These are phyloP conservation scores for Rafetus swinhoei DNA, from an alignment of 2,113 vertebrate species.

Conservation along the genomic window DNA sequence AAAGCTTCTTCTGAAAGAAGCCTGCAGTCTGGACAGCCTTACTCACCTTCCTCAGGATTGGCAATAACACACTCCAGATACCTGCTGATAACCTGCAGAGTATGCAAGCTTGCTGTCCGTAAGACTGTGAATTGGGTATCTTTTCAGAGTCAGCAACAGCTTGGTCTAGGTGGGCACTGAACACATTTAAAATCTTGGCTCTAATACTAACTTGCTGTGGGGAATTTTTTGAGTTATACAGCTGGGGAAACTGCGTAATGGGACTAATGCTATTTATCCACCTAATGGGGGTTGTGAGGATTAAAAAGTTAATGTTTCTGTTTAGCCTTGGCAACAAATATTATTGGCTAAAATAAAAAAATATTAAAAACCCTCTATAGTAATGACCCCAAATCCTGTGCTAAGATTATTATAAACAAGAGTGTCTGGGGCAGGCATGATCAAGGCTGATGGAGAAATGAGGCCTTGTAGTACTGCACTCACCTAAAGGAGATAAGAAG, in stretches of 20 bases:
- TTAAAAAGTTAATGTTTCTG: background rate
- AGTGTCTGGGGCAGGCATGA: rapidly evolving
- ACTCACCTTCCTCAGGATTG: constrained; percentile 39
- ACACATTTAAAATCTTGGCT: rapidly evolving
- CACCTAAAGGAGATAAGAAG: constrained; percentile 43
- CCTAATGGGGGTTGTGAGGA: rapidly evolving
- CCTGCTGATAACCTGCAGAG: constrained; percentile 32
- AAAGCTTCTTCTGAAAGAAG: no score
- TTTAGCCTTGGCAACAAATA: background rate
- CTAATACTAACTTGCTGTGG: background rate
- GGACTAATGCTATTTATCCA: background rate
- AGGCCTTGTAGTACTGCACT: background rate
- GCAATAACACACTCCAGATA: background rate
- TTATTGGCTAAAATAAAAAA: background rate
- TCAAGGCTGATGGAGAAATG: background rate
- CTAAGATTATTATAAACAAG: background rate
- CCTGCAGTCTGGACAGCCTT: background rate
- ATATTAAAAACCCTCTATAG: background rate
- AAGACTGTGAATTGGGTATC: background rate
- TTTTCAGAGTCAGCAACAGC: background rate
- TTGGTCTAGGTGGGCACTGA: background rate
- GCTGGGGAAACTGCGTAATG: background rate
- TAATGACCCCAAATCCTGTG: background rate
- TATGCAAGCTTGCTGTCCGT: background rate
- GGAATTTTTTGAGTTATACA: background rate